These are phyloP conservation scores for Amorpha juglandis DNA, from an alignment of 2,888 invertebrate species.

Conservation along the genomic window DNA sequence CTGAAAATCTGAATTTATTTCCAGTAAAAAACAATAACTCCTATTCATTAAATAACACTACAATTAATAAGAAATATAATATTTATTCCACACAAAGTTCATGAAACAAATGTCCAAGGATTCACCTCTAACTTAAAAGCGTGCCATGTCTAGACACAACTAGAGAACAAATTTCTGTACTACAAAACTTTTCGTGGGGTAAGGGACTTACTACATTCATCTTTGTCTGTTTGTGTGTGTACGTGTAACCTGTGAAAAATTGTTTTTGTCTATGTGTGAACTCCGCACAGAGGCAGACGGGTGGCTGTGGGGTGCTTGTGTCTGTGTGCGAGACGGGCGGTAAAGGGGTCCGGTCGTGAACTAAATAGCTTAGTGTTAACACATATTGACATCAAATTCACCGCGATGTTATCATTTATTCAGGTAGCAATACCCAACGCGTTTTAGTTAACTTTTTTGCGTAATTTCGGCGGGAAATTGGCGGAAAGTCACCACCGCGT, in stretches of 20 bases:
- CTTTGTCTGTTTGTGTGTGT: constrained; percentile 62
- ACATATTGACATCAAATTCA: constrained; percentile 85
- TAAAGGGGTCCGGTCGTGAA: constrained; percentile 78
- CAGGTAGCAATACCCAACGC: constrained; percentile 78
- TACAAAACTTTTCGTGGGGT: constrained; percentile 81
- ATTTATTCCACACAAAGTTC: constrained; percentile 57
- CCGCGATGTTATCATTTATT: constrained; percentile 84
- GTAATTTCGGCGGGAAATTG: constrained; percentile 40
- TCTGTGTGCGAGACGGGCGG: constrained; percentile 60
- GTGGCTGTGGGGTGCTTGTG: constrained; percentile 38
- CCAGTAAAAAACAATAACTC: neutral
- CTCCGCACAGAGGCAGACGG: constrained; percentile 51
- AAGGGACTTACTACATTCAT: constrained; percentile 76
- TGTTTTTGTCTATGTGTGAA: constrained; percentile 65
- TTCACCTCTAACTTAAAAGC: constrained; percentile 78
- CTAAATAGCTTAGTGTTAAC: constrained; percentile 85
- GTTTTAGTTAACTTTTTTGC: constrained; percentile 65
- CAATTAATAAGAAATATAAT: constrained; percentile 36
- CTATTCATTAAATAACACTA: neutral
- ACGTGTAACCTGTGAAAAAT: constrained; percentile 78
- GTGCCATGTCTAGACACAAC: constrained; percentile 82
- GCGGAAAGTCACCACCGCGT: constrained; percentile 62
- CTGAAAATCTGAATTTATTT: neutral
- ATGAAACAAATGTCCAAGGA: constrained; percentile 69
- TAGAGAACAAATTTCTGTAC: constrained; percentile 80